Evolutionary conservation across 2,113 vertebrate species (phyloP).

Genomic region (Promerops cafer): DNA sequence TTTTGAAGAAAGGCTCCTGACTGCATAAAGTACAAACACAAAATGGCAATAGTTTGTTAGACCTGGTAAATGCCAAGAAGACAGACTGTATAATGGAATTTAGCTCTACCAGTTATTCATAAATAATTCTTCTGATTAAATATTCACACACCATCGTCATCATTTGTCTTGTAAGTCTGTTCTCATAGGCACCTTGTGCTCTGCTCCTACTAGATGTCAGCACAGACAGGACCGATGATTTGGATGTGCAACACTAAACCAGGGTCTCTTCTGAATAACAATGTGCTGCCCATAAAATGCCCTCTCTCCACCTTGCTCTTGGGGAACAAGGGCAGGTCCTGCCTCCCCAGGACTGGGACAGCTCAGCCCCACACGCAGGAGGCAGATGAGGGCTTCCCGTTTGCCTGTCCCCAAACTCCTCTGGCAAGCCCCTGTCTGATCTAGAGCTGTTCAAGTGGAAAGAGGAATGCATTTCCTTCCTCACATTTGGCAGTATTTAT

Average conservation of each 20-base stretch:
- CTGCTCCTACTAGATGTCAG: background rate
- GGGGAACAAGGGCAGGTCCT: background rate
- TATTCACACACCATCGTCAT: background rate
- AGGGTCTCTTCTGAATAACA: background rate
- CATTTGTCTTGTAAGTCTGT: background rate
- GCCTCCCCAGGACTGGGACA: background rate
- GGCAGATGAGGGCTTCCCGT: rapidly evolving
- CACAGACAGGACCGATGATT: background rate
- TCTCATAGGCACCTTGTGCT: background rate
- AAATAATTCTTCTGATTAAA: background rate
- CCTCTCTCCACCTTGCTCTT: rapidly evolving
- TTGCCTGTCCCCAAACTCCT: background rate
- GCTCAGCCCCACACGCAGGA: background rate
- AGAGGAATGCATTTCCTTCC: background rate
- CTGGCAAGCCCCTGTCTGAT: background rate
- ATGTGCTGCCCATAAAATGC: background rate
- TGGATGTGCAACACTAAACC: background rate
- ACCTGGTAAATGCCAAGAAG: background rate
- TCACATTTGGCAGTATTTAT: background rate
- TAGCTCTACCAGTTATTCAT: background rate
- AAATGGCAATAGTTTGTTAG: background rate
- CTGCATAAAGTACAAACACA: background rate
- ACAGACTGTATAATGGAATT: background rate
- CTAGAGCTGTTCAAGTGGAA: background rate
- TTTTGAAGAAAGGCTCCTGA: background rate